Conservation (phyloP, 53 echinoderm and acorn worm genomes). For the Apostichopus leukothele region DNA sequence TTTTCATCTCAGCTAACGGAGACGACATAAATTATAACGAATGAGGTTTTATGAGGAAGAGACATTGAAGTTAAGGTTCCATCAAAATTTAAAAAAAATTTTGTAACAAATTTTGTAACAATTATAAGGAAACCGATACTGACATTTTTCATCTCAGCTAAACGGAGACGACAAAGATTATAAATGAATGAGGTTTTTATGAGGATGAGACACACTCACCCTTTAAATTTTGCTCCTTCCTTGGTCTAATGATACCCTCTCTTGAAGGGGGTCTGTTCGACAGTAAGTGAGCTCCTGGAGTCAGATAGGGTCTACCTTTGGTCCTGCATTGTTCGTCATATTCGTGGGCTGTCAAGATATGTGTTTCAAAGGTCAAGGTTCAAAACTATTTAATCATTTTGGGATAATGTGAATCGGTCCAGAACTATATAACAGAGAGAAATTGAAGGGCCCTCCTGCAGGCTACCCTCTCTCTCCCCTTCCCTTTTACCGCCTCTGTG, state of each 20-base stretch:
- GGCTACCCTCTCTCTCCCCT: no score
- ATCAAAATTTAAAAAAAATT: no score
- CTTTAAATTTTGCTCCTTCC: slow-evolving; percentile 52
- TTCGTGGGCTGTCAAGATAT: slow-evolving; percentile 83
- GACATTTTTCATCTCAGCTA: no score
- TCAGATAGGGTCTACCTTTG: slow-evolving; percentile 53
- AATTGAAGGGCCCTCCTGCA: background rate
- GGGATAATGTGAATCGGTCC: no score
- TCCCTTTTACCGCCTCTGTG: no score
- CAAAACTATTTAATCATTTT: background rate
- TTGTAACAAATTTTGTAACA: no score
- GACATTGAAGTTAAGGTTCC: background rate
- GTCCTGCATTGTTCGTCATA: slow-evolving; percentile 79
- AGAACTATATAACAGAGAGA: no score
- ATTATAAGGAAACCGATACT: no score
- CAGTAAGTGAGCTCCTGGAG: slow-evolving; percentile 71
- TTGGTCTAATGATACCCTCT: slow-evolving; percentile 88
- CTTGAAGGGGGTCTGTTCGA: slow-evolving; percentile 88
- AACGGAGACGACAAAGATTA: no score
- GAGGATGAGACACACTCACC: background rate
- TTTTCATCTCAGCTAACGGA: no score
- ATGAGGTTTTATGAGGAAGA: background rate
- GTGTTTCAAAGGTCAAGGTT: slow-evolving; percentile 50
- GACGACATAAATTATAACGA: no score
- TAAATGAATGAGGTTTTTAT: no score